A percentile compares a stretch with the other conserved stretches of the same genome.
phyloP scores from a whole-genome alignment of 2,797 vertebrate species.

The Schizothorax lantsangensis region DNA sequence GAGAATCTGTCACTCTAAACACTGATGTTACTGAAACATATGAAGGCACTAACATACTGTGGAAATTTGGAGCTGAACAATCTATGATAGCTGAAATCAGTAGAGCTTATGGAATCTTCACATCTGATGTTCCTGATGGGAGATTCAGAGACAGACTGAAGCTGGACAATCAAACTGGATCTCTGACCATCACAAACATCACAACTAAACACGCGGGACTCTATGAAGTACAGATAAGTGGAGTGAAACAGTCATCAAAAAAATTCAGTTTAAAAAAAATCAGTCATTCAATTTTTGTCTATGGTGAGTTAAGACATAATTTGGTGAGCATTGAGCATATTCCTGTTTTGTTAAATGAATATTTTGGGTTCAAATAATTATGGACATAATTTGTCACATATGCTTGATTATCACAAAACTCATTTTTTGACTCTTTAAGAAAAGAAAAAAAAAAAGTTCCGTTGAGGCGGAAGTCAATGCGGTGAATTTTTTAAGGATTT shows the following conservation, averaged over 20 bases:
- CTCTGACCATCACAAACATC: not conserved
- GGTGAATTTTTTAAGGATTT: too few species aligned
- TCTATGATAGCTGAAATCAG: not conserved
- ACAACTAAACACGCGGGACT: not conserved
- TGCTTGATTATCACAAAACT: not conserved
- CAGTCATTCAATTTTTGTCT: not conserved
- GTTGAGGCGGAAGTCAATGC: too few species aligned
- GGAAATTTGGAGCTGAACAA: not conserved
- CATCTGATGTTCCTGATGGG: not conserved
- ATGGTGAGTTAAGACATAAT: not conserved
- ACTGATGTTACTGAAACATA: not conserved
- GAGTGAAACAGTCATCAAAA: rapidly evolving
- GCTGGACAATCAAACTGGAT: not conserved
- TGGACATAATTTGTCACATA: not conserved
- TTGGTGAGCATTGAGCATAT: too few species aligned
- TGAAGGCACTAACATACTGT: not conserved
- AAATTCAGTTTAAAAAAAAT: not conserved
- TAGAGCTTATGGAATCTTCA: not conserved
- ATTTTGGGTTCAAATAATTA: not conserved
- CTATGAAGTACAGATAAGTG: not conserved
- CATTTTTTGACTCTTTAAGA: too few species aligned
- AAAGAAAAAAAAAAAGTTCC: too few species aligned
- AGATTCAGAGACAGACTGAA: slow-evolving; percentile 4
- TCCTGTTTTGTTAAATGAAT: not conserved
- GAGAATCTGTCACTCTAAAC: too few species aligned